Percentiles rank a stretch among this genome's conserved stretches.
phyloP scores from a whole-genome alignment of 1,140 invertebrate species.

The Triops cancriformis region DNA sequence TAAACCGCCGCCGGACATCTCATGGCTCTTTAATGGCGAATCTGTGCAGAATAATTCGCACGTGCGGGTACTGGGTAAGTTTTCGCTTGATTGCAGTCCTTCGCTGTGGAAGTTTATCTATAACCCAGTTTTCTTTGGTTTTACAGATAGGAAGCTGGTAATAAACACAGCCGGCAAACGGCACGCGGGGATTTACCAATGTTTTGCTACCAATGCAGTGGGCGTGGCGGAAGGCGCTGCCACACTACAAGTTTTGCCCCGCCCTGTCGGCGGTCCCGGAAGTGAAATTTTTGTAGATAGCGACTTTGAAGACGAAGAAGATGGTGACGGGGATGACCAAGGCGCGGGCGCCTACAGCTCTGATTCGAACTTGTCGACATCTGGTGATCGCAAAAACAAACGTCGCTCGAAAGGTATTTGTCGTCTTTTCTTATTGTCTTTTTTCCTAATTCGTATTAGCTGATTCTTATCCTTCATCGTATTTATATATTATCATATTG shows the following conservation, averaged over 20 bases:
- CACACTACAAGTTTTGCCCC: constrained; percentile 59
- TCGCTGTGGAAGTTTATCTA: too few relatives aligned
- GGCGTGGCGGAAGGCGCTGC: constrained; percentile 51
- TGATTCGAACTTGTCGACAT: too few relatives aligned
- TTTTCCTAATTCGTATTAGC: too few relatives aligned
- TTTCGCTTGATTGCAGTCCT: too few relatives aligned
- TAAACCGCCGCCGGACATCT: constrained; percentile 57
- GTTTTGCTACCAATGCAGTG: constrained; percentile 72
- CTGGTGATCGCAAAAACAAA: too few relatives aligned
- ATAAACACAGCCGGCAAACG: constrained; percentile 63
- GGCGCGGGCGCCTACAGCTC: neutral
- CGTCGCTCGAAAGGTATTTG: too few relatives aligned
- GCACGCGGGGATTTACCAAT: constrained; percentile 80
- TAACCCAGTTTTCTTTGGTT: constrained; percentile 25
- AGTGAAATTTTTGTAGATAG: neutral
- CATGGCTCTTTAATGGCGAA: constrained; percentile 78
- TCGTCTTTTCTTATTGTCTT: too few relatives aligned
- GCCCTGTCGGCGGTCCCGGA: neutral
- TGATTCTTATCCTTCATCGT: too few relatives aligned
- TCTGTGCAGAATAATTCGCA: constrained; percentile 44
- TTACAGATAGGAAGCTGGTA: constrained; percentile 48
- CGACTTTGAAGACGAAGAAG: constrained; percentile 22
- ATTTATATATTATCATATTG: too few relatives aligned
- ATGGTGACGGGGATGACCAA: constrained; percentile 20
- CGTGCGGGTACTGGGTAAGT: constrained; percentile 32